Evolutionary conservation across 2,797 vertebrate genomes (phyloP).

Genomic region (Thunnus albacares): DNA sequence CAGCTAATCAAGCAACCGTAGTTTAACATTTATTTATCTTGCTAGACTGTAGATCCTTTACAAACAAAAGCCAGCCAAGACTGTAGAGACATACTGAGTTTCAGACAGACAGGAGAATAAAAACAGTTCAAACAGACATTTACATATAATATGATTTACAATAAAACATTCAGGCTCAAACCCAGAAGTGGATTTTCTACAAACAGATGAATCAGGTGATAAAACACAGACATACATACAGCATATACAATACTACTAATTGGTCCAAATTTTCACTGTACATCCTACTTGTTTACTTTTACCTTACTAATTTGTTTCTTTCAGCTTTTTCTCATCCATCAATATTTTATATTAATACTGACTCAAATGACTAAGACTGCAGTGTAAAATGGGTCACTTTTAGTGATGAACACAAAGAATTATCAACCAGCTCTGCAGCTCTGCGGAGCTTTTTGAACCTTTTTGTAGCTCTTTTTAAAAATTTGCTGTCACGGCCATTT

Average conservation of each 20-base stretch:
- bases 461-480: too few relatives aligned
- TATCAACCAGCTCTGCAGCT: too few relatives aligned
- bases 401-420: too few relatives aligned
- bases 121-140: not conserved
- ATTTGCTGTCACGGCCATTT: too few relatives aligned
- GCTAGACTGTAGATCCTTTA: not conserved
- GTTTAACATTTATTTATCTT: not conserved
- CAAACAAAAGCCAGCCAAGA: conserved; percentile 2
- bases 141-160: not conserved
- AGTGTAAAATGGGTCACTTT: too few relatives aligned
- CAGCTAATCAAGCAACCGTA: not conserved
- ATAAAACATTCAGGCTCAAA: not conserved
- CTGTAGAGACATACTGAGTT: not conserved
- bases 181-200: not conserved
- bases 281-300: too few relatives aligned
- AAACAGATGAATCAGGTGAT: not conserved
- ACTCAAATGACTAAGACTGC: too few relatives aligned
- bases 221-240: not conserved
- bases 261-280: too few relatives aligned
- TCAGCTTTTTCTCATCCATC: not conserved
- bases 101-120: not conserved
- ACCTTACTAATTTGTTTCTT: not conserved
- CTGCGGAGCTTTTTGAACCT: too few relatives aligned
- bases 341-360: not conserved
- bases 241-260: too few relatives aligned